Base-by-base conservation (phyloP, 1,140 invertebrate species). In the Atta colombica region DNA sequence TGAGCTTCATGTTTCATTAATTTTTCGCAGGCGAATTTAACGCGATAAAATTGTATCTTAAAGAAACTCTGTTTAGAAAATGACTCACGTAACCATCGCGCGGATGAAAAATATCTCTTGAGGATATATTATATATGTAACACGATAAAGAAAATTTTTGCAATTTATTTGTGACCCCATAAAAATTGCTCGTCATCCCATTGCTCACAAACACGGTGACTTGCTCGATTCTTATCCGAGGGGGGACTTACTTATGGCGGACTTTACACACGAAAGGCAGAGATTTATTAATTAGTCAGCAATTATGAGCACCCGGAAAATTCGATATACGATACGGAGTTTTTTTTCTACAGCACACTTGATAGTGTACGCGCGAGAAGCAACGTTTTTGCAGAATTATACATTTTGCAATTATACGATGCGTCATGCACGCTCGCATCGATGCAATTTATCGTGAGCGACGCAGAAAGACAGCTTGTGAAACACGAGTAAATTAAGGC, bases 221-320 rank as follows among this genome's bases (percentile, higher is more conserved):
- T 74, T 10, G 80, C 28, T 10, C 66, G 58, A 74, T 84, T 49
- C 55, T 84, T 25, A 60, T 74, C 55, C 18, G 18, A 21, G 8
- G n/a, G 7, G 53, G 21, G 31, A 51, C 55, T 84, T 63, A 25
- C 60, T 82, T 82, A 82, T 18, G 63, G n/a, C 65, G 63, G 49
- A 49, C 25, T 63, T 77, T 60, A 49, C 55, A 25, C 28, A n/a
- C 68, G 78, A 10, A 66, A 16, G 39, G 25, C 25, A 49, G 55
- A 61, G 80, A 84, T 84, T 84, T 75, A 84, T 84, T 84, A 84
- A 84, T 84, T 75, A 84, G 69, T 74, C 39, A 60, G 80, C 55
- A 84, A 84, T 84, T 84, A 84, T 61, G 58, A 39, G 60, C 28
- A 74, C 68, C 69, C 55, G 69, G 80, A 75, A 84, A 84, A 84